Base-by-base conservation (phyloP, 2,113 vertebrate genomes). In the Pan troglodytes region DNA sequence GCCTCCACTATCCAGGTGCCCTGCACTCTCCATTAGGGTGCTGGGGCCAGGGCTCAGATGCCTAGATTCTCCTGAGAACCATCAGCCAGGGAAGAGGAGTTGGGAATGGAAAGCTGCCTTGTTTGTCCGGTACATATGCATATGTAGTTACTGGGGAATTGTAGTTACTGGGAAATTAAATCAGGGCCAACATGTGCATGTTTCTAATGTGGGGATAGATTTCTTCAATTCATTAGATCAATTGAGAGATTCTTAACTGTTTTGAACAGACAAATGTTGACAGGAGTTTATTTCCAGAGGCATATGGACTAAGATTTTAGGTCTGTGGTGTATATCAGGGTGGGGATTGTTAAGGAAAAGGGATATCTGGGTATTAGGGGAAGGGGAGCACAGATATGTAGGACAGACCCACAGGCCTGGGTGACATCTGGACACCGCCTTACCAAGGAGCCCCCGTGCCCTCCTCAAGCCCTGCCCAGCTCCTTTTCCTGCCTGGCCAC, bases 201-300 rank as follows among this genome's bases (percentile, higher is more conserved):
- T 23, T 61, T 92, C 59, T 55, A 70, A 78, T 55, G 25, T 6
- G 6, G 67, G 40, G 48, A 25, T 45, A 68, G 32, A 73, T n/a
- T 55, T 92, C 55, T 85, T 80, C 48, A 43, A 30, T 80, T 87
- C 48, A 57, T 70, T 94, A 61, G 32, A 70, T 55, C 70, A 52
- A 61, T 6, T 72, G 59, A 96, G 75, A 95, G n/a, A 95, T n/a
- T 70, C 57, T 61, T 48, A 97, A 92, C 32, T 90, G 40, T 93
- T 94, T 84, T 81, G 57, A 93, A 72, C 55, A 67, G 16, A 94
- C 45, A 95, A 78, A 78, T 88, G 48, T 83, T 92, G 88, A 43
- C 38, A 87, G 57, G 32, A 75, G 59, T 86, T 94, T 87, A 72
- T 75, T 82, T 83, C 45, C 59, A 92, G 82, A 95, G 88, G 64